These are phyloP conservation scores for Sycophila sp. DNA, from an alignment of 1,140 invertebrate species.

Conservation along the genomic window DNA sequence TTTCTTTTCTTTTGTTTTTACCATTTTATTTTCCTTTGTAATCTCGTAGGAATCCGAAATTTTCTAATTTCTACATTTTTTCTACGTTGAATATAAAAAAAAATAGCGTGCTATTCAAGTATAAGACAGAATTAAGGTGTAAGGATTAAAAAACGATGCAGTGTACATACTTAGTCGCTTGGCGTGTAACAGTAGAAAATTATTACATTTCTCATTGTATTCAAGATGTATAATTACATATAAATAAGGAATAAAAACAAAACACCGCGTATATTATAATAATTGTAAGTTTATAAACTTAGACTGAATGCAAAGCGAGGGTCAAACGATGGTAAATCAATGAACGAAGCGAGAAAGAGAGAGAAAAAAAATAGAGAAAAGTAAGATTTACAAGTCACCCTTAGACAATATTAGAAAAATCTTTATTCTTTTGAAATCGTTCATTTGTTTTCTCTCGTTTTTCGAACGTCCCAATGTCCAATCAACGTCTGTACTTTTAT, in stretches of 20 bases:
- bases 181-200: constrained; percentile 33
- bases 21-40: neutral
- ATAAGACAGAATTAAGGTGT: constrained; percentile 15
- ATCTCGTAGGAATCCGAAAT: neutral
- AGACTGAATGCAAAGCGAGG: constrained; percentile 46
- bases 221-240: constrained; percentile 33
- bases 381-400: constrained; percentile 43
- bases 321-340: constrained; percentile 1
- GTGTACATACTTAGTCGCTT: constrained; percentile 45
- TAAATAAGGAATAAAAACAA: constrained; percentile 28
- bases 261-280: constrained; percentile 41
- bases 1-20: constrained; percentile 8
- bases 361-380: constrained; percentile 26
- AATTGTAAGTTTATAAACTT: constrained; percentile 44
- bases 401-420: constrained; percentile 59
- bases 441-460: constrained; percentile 20
- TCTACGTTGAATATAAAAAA: constrained; percentile 1
- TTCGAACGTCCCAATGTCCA: constrained; percentile 39
- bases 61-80: constrained; percentile 22
- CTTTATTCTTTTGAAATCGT: constrained; percentile 26
- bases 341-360: constrained; percentile 29
- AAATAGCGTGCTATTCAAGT: neutral
- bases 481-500: constrained; percentile 47
- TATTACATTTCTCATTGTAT: constrained; percentile 30
- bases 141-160: constrained; percentile 29